A percentile compares a stretch with the other conserved stretches of the same genome.
Evolutionary conservation across 2,113 vertebrate species (phyloP).

Genomic region (Lipophrys pholis): DNA sequence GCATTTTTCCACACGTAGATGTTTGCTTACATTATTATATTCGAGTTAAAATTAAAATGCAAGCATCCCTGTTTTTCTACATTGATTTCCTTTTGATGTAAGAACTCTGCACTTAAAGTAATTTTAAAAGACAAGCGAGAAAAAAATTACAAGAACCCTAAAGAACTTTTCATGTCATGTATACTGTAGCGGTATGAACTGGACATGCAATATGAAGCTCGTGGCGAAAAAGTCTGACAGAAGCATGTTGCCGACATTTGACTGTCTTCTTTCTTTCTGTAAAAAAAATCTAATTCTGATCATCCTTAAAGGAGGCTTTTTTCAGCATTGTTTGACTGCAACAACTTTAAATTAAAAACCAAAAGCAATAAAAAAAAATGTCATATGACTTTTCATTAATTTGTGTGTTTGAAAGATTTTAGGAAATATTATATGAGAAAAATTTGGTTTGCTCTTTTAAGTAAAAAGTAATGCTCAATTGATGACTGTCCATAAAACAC

Average conservation of each 20-base stretch:
- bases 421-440: no score
- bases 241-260: neutral
- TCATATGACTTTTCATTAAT: no score
- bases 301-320: no score
- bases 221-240: slow-evolving; percentile 34
- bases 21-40: slow-evolving; percentile 55
- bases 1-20: slow-evolving; percentile 49
- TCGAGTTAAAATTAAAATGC: slow-evolving; percentile 29
- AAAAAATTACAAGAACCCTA: slow-evolving; percentile 17
- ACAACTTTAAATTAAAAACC: no score
- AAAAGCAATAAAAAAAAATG: no score
- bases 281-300: neutral
- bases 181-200: neutral
- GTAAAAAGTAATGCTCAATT: no score
- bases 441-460: no score
- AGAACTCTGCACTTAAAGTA: slow-evolving; percentile 18
- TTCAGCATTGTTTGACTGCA: no score
- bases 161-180: slow-evolving; percentile 19
- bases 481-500: no score
- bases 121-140: slow-evolving; percentile 9
- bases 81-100: slow-evolving; percentile 24
- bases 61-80: slow-evolving; percentile 22
- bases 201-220: slow-evolving; percentile 29
- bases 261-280: neutral
- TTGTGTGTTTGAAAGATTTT: no score